A percentile compares a stretch with the other conserved stretches of the same genome.
These are phyloP conservation scores for Cyclargus thomasi DNA, from an alignment of 1,140 invertebrate genomes.

Conservation along the genomic window DNA sequence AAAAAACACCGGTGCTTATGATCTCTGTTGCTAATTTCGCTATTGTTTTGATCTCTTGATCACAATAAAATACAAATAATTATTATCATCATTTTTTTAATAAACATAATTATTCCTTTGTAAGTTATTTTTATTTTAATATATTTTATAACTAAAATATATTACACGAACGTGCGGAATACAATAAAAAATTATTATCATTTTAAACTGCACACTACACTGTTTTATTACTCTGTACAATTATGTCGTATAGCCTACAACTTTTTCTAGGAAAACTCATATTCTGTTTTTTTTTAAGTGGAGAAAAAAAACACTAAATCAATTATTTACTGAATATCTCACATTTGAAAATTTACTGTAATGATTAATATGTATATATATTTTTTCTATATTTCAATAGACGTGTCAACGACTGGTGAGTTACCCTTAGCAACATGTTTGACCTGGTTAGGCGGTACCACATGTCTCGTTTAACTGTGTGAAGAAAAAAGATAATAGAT, in stretches of 20 bases:
- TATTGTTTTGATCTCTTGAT: background rate
- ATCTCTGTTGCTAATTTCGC: background rate
- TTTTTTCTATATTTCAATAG: slow-evolving; percentile 16
- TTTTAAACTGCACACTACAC: no score
- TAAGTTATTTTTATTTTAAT: background rate
- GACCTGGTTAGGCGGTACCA: slow-evolving; percentile 45
- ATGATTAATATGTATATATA: background rate
- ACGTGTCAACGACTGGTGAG: slow-evolving; percentile 18
- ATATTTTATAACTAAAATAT: background rate
- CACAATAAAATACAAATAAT: background rate
- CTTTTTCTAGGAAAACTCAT: no score
- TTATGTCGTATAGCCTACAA: no score
- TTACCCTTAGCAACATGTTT: slow-evolving; percentile 39
- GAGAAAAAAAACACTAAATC: no score
- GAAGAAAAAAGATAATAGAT: slow-evolving; percentile 41
- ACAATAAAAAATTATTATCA: no score
- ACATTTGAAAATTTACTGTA: no score
- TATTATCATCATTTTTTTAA: background rate
- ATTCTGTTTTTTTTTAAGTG: no score
- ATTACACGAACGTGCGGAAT: no score
- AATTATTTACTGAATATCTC: no score
- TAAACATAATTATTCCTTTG: background rate
- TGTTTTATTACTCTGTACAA: no score
- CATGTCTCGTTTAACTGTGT: slow-evolving; percentile 46
- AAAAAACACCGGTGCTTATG: background rate